Evolutionary conservation across 2,888 invertebrate species (phyloP), one percentile per base, ranked within the genome.

Genomic region (Lasioglossum marginatum): DNA sequence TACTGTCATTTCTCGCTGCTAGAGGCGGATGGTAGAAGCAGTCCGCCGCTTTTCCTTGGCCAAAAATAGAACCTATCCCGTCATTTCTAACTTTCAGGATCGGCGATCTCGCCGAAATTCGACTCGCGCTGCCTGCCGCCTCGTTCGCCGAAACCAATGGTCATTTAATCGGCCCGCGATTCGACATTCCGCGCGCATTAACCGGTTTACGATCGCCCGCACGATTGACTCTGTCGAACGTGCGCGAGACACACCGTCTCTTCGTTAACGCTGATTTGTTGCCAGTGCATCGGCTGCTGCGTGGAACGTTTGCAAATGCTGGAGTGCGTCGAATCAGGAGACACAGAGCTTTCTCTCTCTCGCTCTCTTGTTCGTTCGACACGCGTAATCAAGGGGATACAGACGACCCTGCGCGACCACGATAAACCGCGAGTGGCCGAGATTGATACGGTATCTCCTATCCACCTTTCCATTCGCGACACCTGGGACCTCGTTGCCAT

Each of bases 181-280:
- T 82, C 68, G 76, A 76, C 81, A 48, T 81, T 86, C 60, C 66
- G 31, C 45, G 27, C 73, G 16, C 76, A 68, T 73, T 79, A 45
- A n/a, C 31, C 74, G 82, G 70, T 86, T 86, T 81, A 86, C 73
- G 79, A 31, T n/a, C 43, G 68, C 4, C 72, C 63, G 37, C 74
- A 19, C 85, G 68, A 86, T 86, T 31, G 73, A 79, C 71, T 76
- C 63, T 43, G 45, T 40, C 37, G 45, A 75, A 76, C 60, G 70
- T 23, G 14, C 34, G 27, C n/a, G 66, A 66, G 34, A 66, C 16
- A 66, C 16, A 27, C 76, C 27, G 19, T 70, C 14, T 48, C 68
- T 82, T 76, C 43, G 72, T 86, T 74, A 82, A 77, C 66, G 34
- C 34, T 63, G 86, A 82, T 86, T 87, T 86, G 86, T 87, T 82